Evolutionary conservation across 2,797 vertebrate genomes (phyloP), one percentile per base, ranked within the genome.

Genomic region (Rhyacichthys aspro): DNA sequence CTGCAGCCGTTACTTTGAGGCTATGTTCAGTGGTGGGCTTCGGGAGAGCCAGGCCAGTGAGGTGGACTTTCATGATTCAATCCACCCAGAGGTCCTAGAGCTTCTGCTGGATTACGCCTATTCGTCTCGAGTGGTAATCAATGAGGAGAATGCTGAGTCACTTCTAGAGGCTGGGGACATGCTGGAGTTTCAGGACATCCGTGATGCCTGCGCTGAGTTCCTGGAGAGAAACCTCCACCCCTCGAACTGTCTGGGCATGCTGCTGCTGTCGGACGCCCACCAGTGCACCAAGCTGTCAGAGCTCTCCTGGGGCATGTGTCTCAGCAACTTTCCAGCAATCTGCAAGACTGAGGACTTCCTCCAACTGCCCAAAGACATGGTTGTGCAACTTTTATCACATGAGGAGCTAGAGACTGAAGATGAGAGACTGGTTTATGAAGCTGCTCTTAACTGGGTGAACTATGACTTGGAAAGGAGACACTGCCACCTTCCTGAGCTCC

Each of bases 361-460:
- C 32, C 97, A 96, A 67, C 88, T 99, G 74, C 96, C 96, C n/a
- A 98, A 96, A 92, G 97, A 98, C 87, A 96, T 96, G 92, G 94
- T 98, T 37, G 94, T 98, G 69, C 95, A 98, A 73, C 94, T 99
- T 56, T 87, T 99, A 76, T 95, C 96, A 42, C 96, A 97, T 0
- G 97, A 99, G 86, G 97, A 99, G 81, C 86, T 99, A 37, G 97
- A 99, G 90, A 99, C 96, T 0, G 97, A 99, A 84, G 97, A 99
- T 0, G 97, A 99, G 86, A 93, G 94, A 59, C 92, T 98, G 9
- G 97, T 99, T 0, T 99, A 98, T 5, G 96, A 99, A 85, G 95
- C 97, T 0, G 95, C 96, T 12, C 94, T 98, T 36, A 96, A 93
- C 90, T 99, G 97, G 97, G 94, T 98, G 74, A 98, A 90, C 90